Evolutionary conservation across 2,888 invertebrate species (phyloP), one percentile per base, ranked within the genome.

Genomic region (Falcaria lacertinaria): DNA sequence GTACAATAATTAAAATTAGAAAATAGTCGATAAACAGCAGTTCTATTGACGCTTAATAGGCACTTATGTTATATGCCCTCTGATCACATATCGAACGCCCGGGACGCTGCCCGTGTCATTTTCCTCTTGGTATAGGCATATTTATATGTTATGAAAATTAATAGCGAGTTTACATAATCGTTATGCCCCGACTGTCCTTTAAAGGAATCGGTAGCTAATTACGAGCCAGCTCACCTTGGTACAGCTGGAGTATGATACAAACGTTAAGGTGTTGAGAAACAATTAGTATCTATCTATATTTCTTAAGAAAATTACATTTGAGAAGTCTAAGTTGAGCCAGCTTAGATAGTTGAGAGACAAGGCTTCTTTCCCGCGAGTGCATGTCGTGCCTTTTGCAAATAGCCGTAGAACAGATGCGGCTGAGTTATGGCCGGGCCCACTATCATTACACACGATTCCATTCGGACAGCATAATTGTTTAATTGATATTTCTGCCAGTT

Each of bases 401-500:
- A 89, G 78, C 87, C 80, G 79, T 80, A 84, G 85, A 80, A 86
- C 86, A 88, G 89, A 88, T 88, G 87, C 86, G 82, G 66, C 72
- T 89, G 89, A 90, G 88, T 90, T 90, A 90, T 90, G 77, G 85
- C 77, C 79, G 77, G 62, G 66, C 79, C 80, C 89, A 84, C 90
- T 90, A 87, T 90, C 82, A 89, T 89, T 90, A 89, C 86, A 83
- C 79, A 81, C 89, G 89, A 90, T 89, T 89, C 86, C 89, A 89
- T 89, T 89, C 86, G 78, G 90, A 90, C 90, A 90, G 80, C 82
- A 86, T 90, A 90, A 90, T 90, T 90, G 88, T 90, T 90, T 90
- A 90, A 90, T 90, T 90, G 90, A 90, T 90, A 89, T 89, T 89
- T 88, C 88, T 87, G 79, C 82, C 64, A 85, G 89, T 89, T 90